Base-by-base conservation (phyloP, 2,113 vertebrate species). In the Struthidea cinerea region DNA sequence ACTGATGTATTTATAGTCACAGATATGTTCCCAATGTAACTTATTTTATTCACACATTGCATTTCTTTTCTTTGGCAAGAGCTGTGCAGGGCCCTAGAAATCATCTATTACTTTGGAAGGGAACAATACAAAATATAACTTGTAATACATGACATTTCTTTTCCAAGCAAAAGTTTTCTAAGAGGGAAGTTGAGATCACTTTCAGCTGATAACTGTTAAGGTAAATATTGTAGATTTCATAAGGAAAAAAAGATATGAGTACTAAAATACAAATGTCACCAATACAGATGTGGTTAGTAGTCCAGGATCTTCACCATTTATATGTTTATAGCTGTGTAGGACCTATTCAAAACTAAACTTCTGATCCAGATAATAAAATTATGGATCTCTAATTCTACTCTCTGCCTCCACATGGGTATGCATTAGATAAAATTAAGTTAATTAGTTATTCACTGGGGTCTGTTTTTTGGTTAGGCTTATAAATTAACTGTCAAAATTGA, bases 351-450 rank as follows among this genome's bases (percentile, higher is more conserved):
- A 94, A 84, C 59, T 23, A 28, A 35, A 44, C 28, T 78, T 84
- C 47, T 53, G 41, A 61, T 68, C 44, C 49, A 87, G 44, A 73
- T 84, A 84, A 89, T 76, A 50, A 80, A 92, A 63, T 88, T 59
- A 67, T 5, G 3, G 20, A 6, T 69, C 64, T 67, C 10, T 88
- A 63, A 67, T 92, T 92, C 33, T 39, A 9, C 16, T 41, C 52
- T 80, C 33, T 90, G 53, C 50, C 30, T 74, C 63, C 76, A 65
- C 32, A 63, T 78, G 84, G 41, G 24, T 35, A 35, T 78, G 69
- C 56, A 84, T 83, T 92, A 35, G 17, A 78, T 67, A 67, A 81
- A 96, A 91, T 90, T 88, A 94, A 80, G 23, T 84, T 92, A 93
- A 76, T 90, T 37, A 39, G 4, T 59, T 84, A 77, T 88, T 84